Evolutionary conservation across 2,888 invertebrate species (phyloP).

Genomic region (Tinea semifulvella): DNA sequence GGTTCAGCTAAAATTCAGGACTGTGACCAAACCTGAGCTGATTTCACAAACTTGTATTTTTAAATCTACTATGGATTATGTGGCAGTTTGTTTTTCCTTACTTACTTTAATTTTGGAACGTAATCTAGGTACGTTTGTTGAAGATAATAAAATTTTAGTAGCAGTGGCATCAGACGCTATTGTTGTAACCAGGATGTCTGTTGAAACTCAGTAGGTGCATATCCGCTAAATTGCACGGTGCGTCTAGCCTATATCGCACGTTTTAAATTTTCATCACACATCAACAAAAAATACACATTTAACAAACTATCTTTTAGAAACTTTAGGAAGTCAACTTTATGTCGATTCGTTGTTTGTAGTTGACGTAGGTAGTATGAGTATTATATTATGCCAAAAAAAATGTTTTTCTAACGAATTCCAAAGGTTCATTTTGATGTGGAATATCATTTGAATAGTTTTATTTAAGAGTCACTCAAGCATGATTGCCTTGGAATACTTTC

Average conservation of each 20-base stretch:
- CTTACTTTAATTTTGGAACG: too few species aligned
- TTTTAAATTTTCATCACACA: background rate
- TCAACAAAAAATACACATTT: background rate
- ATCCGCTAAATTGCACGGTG: too few species aligned
- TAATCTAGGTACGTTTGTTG: too few species aligned
- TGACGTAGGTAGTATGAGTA: background rate
- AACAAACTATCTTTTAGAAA: too few species aligned
- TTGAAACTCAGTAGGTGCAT: conserved; percentile 13
- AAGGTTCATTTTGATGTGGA: conserved; percentile 2
- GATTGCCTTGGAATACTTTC: conserved; percentile 67
- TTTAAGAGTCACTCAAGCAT: conserved; percentile 22
- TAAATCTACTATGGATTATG: too few species aligned
- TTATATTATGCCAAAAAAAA: background rate
- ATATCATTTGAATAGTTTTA: conserved; percentile 11
- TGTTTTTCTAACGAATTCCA: background rate
- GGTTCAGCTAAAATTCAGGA: too few species aligned
- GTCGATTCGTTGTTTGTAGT: background rate
- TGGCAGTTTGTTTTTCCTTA: too few species aligned
- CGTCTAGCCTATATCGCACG: too few species aligned
- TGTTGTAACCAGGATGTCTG: conserved; percentile 16
- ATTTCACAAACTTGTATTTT: too few species aligned
- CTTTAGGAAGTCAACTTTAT: too few species aligned
- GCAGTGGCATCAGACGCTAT: background rate
- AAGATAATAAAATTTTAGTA: too few species aligned
- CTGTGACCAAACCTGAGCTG: too few species aligned